Evolutionary conservation across 2,797 vertebrate species (phyloP).

Genomic region (Anguilla megastoma): DNA sequence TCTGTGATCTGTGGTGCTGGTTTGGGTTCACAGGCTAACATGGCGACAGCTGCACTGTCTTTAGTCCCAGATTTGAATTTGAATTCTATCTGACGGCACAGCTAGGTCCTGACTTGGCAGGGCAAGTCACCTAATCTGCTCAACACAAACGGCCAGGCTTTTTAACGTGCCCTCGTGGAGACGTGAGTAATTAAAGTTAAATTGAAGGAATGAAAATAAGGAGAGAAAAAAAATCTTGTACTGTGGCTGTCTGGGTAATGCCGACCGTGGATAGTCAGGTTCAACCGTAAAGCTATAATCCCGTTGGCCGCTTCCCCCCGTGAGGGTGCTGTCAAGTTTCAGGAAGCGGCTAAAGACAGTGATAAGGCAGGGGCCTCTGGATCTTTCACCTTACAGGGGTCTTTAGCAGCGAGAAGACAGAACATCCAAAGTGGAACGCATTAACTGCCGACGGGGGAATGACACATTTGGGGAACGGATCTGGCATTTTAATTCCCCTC

Average conservation of each 20-base stretch:
- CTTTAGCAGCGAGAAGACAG: conserved; percentile 33
- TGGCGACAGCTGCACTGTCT: conserved; percentile 86
- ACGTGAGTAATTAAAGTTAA: conserved; percentile 90
- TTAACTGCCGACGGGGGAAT: conserved; percentile 25
- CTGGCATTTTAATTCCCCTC: conserved; percentile 15
- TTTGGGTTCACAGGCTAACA: conserved; percentile 74
- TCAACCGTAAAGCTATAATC: conserved; percentile 79
- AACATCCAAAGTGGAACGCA: conserved; percentile 34
- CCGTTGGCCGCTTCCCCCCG: conserved; percentile 71
- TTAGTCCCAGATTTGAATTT: conserved; percentile 88
- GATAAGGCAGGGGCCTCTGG: conserved; percentile 29
- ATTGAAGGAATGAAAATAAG: conserved; percentile 81
- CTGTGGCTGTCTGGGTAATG: conserved; percentile 77
- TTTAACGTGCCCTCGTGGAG: conserved; percentile 84
- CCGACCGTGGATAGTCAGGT: conserved; percentile 78
- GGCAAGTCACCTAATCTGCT: conserved; percentile 83
- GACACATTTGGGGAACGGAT: conserved; percentile 30
- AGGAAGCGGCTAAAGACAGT: conserved; percentile 57
- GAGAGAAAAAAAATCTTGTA: conserved; percentile 66
- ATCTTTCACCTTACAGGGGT: conserved; percentile 42
- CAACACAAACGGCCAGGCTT: conserved; percentile 83
- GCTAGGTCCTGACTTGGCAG: conserved; percentile 84
- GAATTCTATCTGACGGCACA: conserved; percentile 86
- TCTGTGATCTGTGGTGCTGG: conserved; percentile 12
- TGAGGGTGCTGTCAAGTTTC: conserved; percentile 71